Conservation (phyloP, 2,888 invertebrate species). For the Autographa pulchrina region DNA sequence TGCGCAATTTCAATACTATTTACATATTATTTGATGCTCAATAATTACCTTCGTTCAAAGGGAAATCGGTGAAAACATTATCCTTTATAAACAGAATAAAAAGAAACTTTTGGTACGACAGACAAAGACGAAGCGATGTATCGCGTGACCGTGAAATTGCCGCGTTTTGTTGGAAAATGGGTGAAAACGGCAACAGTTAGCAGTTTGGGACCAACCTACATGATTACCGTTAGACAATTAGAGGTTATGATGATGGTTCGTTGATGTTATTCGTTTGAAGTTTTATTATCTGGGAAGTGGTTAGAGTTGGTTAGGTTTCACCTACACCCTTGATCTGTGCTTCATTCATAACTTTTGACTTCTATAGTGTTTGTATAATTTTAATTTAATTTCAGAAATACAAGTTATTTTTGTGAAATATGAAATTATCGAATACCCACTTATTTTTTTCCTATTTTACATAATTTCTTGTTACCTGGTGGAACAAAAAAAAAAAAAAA, state of each 20-base stretch:
- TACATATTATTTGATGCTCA: constrained; percentile 12
- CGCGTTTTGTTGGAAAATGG: constrained; percentile 39
- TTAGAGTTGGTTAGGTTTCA: no score
- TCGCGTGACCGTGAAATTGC: constrained; percentile 69
- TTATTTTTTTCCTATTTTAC: no score
- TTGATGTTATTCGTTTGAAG: neutral
- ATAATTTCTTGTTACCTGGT: no score
- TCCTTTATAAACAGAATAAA: constrained; percentile 27
- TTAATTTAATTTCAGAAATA: no score
- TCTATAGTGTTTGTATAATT: neutral
- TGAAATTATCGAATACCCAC: no score
- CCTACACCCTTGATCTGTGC: no score
- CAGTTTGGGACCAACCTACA: constrained; percentile 2
- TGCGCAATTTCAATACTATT: neutral
- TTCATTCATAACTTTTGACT: no score
- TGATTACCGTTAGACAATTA: constrained; percentile 10
- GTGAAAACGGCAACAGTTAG: neutral
- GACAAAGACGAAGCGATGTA: constrained; percentile 64
- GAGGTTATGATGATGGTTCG: neutral
- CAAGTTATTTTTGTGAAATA: no score
- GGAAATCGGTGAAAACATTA: constrained; percentile 1
- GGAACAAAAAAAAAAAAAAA: neutral
- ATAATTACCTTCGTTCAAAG: constrained; percentile 3
- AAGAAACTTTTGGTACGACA: constrained; percentile 31
- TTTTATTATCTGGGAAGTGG: neutral